A percentile compares a stretch with the other conserved stretches of the same genome.
Conservation (phyloP, 2,797 vertebrate species). For the Gephyroberyx darwinii region DNA sequence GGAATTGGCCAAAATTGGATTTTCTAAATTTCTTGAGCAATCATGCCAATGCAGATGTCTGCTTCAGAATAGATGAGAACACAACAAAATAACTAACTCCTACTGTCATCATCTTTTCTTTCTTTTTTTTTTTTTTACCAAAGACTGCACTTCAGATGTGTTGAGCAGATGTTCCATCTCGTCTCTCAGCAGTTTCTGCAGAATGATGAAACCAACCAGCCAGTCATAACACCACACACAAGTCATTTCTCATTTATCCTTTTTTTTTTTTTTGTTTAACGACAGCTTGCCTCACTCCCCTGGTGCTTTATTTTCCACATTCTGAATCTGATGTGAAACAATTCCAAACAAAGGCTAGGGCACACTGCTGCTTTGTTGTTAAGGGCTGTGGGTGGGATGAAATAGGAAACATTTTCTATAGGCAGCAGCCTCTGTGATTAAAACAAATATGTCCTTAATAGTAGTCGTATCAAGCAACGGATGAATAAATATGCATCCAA, state of each 20-base stretch:
- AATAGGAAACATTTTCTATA: conserved; percentile 34
- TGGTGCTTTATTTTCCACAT: conserved; percentile 47
- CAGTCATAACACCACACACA: conserved; percentile 57
- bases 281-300: conserved; percentile 60
- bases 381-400: conserved; percentile 23
- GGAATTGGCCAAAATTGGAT: conserved; percentile 56
- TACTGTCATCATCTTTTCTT: conserved; percentile 52
- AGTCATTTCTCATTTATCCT: conserved; percentile 66
- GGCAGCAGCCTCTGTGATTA: conserved; percentile 8
- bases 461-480: conserved; percentile 2
- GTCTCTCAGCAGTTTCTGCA: conserved; percentile 67
- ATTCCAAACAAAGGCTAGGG: conserved; percentile 24
- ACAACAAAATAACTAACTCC: conserved; percentile 49
- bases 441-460: conserved; percentile 21
- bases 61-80: conserved; percentile 37
- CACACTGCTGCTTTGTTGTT: conserved; percentile 29
- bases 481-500: conserved; percentile 38
- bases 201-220: conserved; percentile 69
- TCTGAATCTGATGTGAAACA: conserved; percentile 53
- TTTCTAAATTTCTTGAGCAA: conserved; percentile 44
- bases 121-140: conserved; percentile 35
- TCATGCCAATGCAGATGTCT: conserved; percentile 53
- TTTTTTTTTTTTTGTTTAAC: conserved; percentile 2
- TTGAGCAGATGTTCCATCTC: conserved; percentile 74
- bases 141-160: conserved; percentile 66